Evolutionary conservation across 1,140 invertebrate genomes (phyloP).

Genomic region (Grapholita molesta): DNA sequence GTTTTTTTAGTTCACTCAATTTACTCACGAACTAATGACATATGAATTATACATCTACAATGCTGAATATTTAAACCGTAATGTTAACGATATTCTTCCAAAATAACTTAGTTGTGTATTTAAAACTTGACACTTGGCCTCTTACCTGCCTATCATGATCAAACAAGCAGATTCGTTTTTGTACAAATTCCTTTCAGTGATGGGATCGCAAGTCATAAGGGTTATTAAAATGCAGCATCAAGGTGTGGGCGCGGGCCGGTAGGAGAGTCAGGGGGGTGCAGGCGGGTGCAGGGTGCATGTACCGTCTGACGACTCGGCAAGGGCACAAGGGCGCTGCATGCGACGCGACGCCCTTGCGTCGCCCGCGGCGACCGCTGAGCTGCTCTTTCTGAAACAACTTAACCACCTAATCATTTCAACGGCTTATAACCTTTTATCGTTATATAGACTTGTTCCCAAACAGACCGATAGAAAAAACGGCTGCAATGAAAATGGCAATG

Average conservation of each 20-base stretch:
- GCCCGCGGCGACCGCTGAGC: slow-evolving; percentile 36
- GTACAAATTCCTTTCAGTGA: neutral
- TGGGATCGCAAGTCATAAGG: slow-evolving; percentile 36
- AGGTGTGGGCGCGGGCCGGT: slow-evolving; percentile 17
- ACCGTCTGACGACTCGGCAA: slow-evolving; percentile 51
- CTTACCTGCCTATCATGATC: neutral
- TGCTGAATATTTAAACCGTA: too few relatives aligned
- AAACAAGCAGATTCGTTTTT: neutral
- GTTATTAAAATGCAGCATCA: slow-evolving; percentile 48
- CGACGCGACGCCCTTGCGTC: slow-evolving; percentile 45
- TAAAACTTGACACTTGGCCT: neutral
- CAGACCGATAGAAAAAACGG: neutral
- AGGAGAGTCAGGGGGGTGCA: neutral
- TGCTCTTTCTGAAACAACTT: neutral
- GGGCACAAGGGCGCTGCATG: slow-evolving; percentile 53
- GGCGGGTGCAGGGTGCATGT: slow-evolving; percentile 52
- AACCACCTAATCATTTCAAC: neutral
- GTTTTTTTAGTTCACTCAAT: too few relatives aligned
- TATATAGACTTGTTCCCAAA: neutral
- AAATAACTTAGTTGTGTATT: too few relatives aligned
- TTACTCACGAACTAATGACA: too few relatives aligned
- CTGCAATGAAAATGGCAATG: neutral
- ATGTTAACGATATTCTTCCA: too few relatives aligned
- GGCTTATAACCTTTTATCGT: neutral
- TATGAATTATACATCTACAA: too few relatives aligned